Percentiles rank a stretch among this genome's conserved stretches.
These are phyloP conservation scores for Blera fallax DNA, from an alignment of 2,888 invertebrate genomes.

Conservation along the genomic window DNA sequence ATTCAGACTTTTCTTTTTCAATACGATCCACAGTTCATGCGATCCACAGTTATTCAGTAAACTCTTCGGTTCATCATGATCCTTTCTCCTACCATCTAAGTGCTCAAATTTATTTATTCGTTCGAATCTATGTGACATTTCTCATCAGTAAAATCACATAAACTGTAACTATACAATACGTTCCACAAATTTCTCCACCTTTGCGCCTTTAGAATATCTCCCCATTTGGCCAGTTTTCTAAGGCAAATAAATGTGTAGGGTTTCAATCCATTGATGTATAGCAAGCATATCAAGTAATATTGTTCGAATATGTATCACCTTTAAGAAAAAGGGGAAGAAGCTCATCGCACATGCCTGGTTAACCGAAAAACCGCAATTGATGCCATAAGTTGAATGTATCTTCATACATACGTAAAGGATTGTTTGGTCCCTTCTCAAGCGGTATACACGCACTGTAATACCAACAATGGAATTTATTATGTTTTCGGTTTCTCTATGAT, in stretches of 20 bases:
- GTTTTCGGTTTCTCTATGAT: neutral
- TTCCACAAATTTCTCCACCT: neutral
- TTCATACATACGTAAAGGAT: neutral
- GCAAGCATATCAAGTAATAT: neutral
- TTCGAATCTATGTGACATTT: too few species aligned
- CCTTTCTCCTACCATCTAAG: too few species aligned
- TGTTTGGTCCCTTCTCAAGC: neutral
- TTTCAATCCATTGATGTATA: conserved; percentile 37
- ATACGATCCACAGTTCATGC: too few species aligned
- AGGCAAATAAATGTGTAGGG: conserved; percentile 26
- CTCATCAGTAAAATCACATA: neutral
- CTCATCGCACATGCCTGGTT: conserved; percentile 33
- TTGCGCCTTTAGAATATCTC: neutral
- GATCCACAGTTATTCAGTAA: too few species aligned
- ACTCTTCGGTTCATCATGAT: too few species aligned
- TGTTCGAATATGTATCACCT: neutral
- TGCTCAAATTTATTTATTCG: too few species aligned
- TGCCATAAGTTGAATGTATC: conserved; percentile 24
- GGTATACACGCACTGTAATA: neutral
- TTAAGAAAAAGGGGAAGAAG: neutral
- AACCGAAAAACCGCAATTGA: conserved; percentile 42
- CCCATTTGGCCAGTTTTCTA: neutral
- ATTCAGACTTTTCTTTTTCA: too few species aligned
- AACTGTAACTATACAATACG: neutral
- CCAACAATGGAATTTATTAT: conserved; percentile 30